A percentile compares a stretch with the other conserved stretches of the same genome.
phyloP scores from a whole-genome alignment of 2,888 invertebrate genomes.

The Drosophila sordidapex region DNA sequence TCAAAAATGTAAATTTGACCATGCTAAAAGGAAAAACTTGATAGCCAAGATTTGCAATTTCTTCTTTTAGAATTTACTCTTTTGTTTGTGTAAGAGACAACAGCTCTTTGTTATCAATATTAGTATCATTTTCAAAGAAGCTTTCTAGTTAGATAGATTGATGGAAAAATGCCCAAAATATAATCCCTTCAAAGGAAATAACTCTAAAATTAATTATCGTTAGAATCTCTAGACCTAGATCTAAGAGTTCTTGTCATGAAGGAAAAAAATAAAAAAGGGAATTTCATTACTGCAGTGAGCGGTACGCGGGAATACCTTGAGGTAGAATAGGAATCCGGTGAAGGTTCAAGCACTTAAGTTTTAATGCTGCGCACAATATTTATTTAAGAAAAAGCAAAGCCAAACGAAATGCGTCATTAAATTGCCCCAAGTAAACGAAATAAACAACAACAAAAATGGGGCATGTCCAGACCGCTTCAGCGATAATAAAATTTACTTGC shows the following conservation, averaged over 20 bases:
- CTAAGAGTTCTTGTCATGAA: constrained; percentile 3
- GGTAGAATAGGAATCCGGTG: constrained; percentile 20
- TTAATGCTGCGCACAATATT: constrained; percentile 59
- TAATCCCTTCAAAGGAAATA: constrained; percentile 15
- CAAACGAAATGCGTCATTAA: constrained; percentile 53
- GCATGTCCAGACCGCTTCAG: constrained; percentile 23
- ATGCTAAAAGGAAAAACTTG: neutral
- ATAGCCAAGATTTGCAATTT: neutral
- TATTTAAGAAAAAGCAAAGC: constrained; percentile 54
- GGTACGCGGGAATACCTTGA: constrained; percentile 6
- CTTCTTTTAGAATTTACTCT: neutral
- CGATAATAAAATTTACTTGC: constrained; percentile 62
- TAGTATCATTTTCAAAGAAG: neutral
- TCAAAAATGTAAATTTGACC: neutral
- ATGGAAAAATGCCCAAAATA: neutral
- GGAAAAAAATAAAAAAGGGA: neutral
- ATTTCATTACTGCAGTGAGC: neutral
- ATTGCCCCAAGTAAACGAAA: constrained; percentile 29
- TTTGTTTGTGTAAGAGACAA: neutral
- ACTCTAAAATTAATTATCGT: constrained; percentile 30
- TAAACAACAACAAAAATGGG: neutral
- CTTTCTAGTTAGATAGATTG: neutral
- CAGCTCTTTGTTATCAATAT: neutral
- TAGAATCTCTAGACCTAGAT: constrained; percentile 20
- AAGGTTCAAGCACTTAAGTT: constrained; percentile 63